phyloP scores from a whole-genome alignment of 1,140 invertebrate genomes.

The Ips typographus region DNA sequence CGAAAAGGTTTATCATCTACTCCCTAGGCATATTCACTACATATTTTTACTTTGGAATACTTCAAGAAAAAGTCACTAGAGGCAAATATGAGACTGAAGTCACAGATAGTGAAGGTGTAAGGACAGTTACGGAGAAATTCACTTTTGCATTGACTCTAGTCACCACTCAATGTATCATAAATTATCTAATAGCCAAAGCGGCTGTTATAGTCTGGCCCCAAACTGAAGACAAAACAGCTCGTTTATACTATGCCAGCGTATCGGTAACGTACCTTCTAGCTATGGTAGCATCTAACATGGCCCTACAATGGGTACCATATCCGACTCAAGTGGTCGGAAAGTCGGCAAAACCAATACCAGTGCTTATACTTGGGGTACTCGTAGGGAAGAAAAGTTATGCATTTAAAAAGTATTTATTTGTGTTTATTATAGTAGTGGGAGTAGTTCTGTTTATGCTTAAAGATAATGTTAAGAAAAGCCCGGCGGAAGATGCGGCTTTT shows the following conservation, averaged over 20 bases:
- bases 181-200: constrained; percentile 81
- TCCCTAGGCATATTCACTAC: constrained; percentile 85
- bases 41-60: constrained; percentile 88
- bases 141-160: constrained; percentile 83
- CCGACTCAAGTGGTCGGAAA: constrained; percentile 97
- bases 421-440: constrained; percentile 88
- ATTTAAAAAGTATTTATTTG: constrained; percentile 86
- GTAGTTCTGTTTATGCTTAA: constrained; percentile 95
- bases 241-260: constrained; percentile 74
- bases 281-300: constrained; percentile 96
- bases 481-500: constrained; percentile 39
- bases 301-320: constrained; percentile 94
- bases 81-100: constrained; percentile 73
- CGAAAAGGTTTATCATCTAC: constrained; percentile 65
- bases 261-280: constrained; percentile 89
- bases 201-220: constrained; percentile 62
- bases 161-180: constrained; percentile 87
- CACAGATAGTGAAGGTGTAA: constrained; percentile 54
- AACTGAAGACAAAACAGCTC: constrained; percentile 70
- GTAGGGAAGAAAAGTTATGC: constrained; percentile 86
- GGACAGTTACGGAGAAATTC: constrained; percentile 72
- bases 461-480: constrained; percentile 58
- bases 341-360: constrained; percentile 97
- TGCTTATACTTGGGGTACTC: constrained; percentile 94
- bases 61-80: constrained; percentile 92